phyloP scores from a whole-genome alignment of 2,113 vertebrate species.

The Meles meles region DNA sequence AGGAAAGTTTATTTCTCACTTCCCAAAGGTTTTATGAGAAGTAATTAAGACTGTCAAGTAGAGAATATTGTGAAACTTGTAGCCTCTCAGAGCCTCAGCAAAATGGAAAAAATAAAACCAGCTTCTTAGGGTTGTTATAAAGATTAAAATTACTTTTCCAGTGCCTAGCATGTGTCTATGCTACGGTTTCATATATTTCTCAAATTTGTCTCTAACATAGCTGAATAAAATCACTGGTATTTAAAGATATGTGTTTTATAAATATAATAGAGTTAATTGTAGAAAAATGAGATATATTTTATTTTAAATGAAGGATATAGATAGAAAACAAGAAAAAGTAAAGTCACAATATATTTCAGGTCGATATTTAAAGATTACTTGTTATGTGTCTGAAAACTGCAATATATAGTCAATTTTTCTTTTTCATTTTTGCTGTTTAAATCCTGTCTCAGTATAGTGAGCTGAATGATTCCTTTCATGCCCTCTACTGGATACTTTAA shows the following conservation, averaged over 20 bases:
- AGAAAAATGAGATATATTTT: not conserved
- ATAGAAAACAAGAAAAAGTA: not conserved
- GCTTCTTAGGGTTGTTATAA: not conserved
- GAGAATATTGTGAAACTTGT: not conserved
- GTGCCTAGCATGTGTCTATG: not conserved
- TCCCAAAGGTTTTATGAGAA: not conserved
- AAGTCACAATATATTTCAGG: not conserved
- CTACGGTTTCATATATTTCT: not conserved
- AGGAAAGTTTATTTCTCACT: not conserved
- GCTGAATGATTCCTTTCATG: constrained; percentile 39
- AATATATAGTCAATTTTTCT: not conserved
- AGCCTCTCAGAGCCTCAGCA: not conserved
- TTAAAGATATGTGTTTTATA: constrained; percentile 11
- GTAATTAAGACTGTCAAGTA: not conserved
- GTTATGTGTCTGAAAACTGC: not conserved
- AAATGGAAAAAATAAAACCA: not conserved
- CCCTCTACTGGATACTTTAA: constrained; percentile 70
- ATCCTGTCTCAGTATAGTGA: not conserved
- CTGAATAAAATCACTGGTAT: not conserved
- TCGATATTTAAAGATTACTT: not conserved
- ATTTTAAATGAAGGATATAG: not conserved
- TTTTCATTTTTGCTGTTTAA: not conserved
- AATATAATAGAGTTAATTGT: not conserved
- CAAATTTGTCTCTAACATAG: not conserved
- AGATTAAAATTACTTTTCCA: not conserved